Evolutionary conservation across 2,113 vertebrate genomes (phyloP), one percentile per base, ranked within the genome.

Genomic region (Scomber japonicus): DNA sequence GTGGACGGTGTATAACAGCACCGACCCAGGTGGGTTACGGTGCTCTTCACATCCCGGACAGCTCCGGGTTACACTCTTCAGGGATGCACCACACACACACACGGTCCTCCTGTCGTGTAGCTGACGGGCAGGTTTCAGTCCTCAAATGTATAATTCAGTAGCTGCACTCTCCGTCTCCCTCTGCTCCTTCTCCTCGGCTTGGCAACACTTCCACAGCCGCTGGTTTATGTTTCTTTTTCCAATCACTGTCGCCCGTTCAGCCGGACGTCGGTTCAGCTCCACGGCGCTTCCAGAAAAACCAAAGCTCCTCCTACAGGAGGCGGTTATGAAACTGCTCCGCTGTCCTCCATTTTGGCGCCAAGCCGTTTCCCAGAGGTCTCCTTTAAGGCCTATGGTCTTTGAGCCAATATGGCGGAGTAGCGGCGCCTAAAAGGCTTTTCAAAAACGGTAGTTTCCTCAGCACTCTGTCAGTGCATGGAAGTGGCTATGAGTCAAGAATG

Each of bases 341-440:
- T 30, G 61, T 46, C 86, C 90, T 84, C 94, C 95, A 95, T 94
- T 80, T 88, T 89, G 94, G 94, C 88, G 90, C 92, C 48, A 2
- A 13, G 15, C 71, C 30, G 54, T 78, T 79, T 57, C 80, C 82
- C 75, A 51, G 64, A 60, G 35, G 65, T 79, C 68, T 17, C 27
- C 11, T 2, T 24, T 21, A 40, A 57, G 63, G 35, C 13, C 61
- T 35, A 53, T 5, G 35, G 67, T 30, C 12, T 73, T 82, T 85
- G 95, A 94, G 90, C 94, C 94, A 94, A 87, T 31, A 95, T 95
- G 94, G 90, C 84, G 87, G 72, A 46, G 40, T 1, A 13, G 51
- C 48, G 69, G 78, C 48, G 24, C 81, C 61, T 27, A 59, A 2
- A 19, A 83, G 30, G 55, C 62, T 46, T 19, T 15, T 70, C 17